These are phyloP conservation scores for Spodoptera litura DNA, from an alignment of 1,140 invertebrate genomes.

Conservation along the genomic window DNA sequence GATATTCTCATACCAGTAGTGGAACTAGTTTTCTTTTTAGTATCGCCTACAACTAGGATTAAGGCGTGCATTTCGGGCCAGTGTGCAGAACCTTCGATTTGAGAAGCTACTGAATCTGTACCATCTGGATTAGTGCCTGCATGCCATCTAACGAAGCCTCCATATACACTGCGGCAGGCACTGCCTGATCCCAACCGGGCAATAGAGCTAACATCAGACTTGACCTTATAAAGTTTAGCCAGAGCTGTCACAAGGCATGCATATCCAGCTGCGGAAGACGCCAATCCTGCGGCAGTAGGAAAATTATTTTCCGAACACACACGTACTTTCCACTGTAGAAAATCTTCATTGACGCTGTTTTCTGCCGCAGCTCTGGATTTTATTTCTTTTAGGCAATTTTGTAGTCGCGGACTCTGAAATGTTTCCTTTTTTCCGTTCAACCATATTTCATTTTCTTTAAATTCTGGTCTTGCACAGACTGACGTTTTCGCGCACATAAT, in stretches of 20 bases:
- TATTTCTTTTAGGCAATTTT: slow-evolving; percentile 91
- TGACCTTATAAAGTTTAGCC: slow-evolving; percentile 91
- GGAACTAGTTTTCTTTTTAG: slow-evolving; percentile 95
- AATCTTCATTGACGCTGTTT: slow-evolving; percentile 79
- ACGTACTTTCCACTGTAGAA: slow-evolving; percentile 91
- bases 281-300: slow-evolving; percentile 98
- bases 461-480: slow-evolving; percentile 90
- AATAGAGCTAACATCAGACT: slow-evolving; percentile 93
- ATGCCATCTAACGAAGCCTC: slow-evolving; percentile 97
- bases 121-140: slow-evolving; percentile 90
- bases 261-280: slow-evolving; percentile 99
- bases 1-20: slow-evolving; percentile 96
- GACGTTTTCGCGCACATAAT: slow-evolving; percentile 97
- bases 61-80: slow-evolving; percentile 97
- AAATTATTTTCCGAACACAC: slow-evolving; percentile 99
- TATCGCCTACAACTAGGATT: slow-evolving; percentile 96
- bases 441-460: slow-evolving; percentile 94
- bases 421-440: slow-evolving; percentile 94
- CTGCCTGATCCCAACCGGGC: slow-evolving; percentile 97
- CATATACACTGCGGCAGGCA: slow-evolving; percentile 97
- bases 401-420: slow-evolving; percentile 90
- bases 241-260: slow-evolving; percentile 94
- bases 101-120: slow-evolving; percentile 93
- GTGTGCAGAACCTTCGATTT: slow-evolving; percentile 90
- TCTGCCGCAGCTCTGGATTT: slow-evolving; percentile 83